Conservation (phyloP, 2,113 vertebrate species). For the Dolichotis patagonum region DNA sequence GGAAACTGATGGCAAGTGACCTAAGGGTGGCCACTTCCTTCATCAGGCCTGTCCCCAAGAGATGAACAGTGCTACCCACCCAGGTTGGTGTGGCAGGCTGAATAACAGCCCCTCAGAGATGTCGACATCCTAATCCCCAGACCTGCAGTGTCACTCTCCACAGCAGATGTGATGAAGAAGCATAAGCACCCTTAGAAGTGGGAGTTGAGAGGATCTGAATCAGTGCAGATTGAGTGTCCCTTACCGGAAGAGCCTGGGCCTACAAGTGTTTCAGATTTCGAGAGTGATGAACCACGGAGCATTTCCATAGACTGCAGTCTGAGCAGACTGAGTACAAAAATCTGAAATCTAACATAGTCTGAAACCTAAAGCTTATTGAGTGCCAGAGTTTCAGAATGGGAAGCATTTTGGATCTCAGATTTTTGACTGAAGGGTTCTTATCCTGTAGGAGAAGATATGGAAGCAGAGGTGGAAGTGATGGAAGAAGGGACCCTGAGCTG, state of each 20-base stretch:
- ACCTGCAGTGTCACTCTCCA: not conserved
- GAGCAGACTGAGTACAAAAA: no score
- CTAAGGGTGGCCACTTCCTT: not conserved
- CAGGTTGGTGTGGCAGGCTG: not conserved
- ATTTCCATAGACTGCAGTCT: no score
- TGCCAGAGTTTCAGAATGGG: not conserved
- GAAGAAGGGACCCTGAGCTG: not conserved
- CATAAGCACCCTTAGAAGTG: not conserved
- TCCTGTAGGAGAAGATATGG: rapidly evolving
- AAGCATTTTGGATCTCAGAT: no score
- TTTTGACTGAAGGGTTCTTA: not conserved
- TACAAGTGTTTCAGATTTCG: not conserved
- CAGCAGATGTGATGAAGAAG: not conserved
- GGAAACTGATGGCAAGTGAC: not conserved
- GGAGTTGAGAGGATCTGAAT: not conserved
- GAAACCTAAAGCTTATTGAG: not conserved
- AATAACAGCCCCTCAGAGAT: not conserved
- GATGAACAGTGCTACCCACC: rapidly evolving
- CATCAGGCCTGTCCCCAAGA: not conserved
- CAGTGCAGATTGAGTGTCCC: not conserved
- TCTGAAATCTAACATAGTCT: not conserved
- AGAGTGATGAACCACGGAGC: not conserved
- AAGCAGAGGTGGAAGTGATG: not conserved
- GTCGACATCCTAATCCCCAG: not conserved
- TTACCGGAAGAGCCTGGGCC: not conserved